phyloP scores from a whole-genome alignment of 1,140 invertebrate species.

The Andrena cerasifolii region DNA sequence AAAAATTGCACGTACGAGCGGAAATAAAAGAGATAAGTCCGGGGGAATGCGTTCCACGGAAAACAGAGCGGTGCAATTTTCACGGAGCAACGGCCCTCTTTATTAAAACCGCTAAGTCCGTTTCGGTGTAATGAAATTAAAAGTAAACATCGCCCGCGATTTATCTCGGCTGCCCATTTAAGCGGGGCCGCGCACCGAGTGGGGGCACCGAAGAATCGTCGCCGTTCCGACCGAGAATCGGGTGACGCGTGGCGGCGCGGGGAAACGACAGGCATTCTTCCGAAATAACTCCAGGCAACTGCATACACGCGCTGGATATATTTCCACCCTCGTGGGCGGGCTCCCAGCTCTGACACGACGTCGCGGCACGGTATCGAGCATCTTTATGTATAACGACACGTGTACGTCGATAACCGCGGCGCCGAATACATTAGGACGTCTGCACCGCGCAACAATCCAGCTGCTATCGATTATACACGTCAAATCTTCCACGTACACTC shows the following conservation, averaged over 20 bases:
- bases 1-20: not conserved
- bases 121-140: constrained; percentile 45
- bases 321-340: not conserved
- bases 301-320: not conserved
- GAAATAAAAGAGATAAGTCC: constrained; percentile 5
- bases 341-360: not conserved
- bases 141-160: constrained; percentile 39
- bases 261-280: not conserved
- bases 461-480: constrained; percentile 21
- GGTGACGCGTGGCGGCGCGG: not conserved
- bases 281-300: not conserved
- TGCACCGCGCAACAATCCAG: constrained; percentile 12
- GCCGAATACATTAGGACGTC: constrained; percentile 68
- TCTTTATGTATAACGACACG: constrained; percentile 27
- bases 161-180: not conserved
- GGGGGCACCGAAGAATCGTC: not conserved
- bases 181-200: not conserved
- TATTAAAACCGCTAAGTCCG: constrained; percentile 39
- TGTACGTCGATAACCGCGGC: constrained; percentile 59
- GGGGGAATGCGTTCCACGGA: not conserved
- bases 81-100: not conserved
- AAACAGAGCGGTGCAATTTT: constrained; percentile 17
- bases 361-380: not conserved
- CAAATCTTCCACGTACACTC: constrained; percentile 3
- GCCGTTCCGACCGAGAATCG: not conserved